Evolutionary conservation across 1,140 invertebrate genomes (phyloP).

Genomic region (Psilanteris sp.): DNA sequence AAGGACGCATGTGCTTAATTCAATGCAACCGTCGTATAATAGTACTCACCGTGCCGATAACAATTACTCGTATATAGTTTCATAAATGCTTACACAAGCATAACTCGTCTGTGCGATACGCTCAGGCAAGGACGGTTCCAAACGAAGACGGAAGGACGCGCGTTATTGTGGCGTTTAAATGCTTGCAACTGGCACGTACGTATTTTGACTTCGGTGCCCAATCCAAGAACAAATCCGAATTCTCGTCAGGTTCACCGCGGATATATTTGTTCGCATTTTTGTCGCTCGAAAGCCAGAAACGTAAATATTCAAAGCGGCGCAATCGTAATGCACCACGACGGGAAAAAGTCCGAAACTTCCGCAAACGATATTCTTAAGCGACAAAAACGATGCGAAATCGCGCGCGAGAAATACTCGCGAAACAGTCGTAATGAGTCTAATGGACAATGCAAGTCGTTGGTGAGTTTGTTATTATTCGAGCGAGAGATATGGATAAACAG

Average conservation of each 20-base stretch:
- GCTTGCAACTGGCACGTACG: conserved; percentile 33
- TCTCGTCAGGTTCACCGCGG: no score
- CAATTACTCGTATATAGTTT: conserved; percentile 57
- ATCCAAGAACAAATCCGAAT: background rate
- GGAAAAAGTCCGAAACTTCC: no score
- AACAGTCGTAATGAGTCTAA: no score
- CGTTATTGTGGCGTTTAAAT: conserved; percentile 41
- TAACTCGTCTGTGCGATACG: conserved; percentile 27
- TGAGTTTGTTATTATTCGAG: no score
- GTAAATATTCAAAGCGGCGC: no score
- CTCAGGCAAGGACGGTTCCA: conserved; percentile 56
- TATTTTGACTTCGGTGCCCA: conserved; percentile 33
- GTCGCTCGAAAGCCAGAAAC: no score
- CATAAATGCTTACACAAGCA: conserved; percentile 58
- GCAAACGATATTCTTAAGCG: no score
- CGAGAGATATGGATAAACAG: no score
- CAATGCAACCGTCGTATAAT: conserved; percentile 40
- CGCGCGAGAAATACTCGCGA: no score
- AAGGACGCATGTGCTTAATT: conserved; percentile 46
- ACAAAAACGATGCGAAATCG: no score
- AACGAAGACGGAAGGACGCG: conserved; percentile 58
- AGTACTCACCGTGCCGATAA: conserved; percentile 50
- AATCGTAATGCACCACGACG: no score
- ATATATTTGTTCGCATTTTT: conserved; percentile 2
- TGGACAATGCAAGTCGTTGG: no score